Percentiles rank a stretch among this genome's conserved stretches.
These are phyloP conservation scores for Petrocephalus sullivani DNA, from an alignment of 2,797 vertebrate species.

Conservation along the genomic window DNA sequence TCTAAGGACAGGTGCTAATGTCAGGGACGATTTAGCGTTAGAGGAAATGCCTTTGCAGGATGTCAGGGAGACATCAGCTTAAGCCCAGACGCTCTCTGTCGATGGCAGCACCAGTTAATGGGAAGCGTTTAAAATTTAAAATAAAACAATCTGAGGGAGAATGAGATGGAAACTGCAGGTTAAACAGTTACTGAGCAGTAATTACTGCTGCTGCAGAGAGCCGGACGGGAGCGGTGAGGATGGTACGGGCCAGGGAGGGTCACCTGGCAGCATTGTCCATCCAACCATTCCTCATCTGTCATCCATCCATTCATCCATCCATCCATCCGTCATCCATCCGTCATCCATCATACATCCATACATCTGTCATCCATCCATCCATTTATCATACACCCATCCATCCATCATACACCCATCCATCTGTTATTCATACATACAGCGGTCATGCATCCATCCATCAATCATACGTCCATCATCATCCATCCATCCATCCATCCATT, in stretches of 20 bases:
- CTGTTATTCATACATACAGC: too few species aligned
- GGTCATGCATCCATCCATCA: background rate
- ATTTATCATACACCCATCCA: too few species aligned
- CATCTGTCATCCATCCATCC: too few species aligned
- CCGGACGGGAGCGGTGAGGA: background rate
- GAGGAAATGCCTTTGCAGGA: background rate
- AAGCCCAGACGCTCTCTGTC: background rate
- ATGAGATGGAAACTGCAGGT: background rate
- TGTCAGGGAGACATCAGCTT: background rate
- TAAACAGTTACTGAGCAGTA: background rate
- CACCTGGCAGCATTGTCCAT: background rate
- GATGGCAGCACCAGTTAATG: background rate
- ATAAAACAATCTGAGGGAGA: background rate
- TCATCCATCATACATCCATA: too few species aligned
- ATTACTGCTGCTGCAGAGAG: background rate
- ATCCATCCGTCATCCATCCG: too few species aligned
- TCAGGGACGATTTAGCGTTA: background rate
- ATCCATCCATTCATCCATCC: background rate
- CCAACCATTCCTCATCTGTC: background rate
- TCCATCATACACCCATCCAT: background rate
- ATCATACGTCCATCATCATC: too few species aligned
- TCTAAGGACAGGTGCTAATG: slow-evolving; percentile 4
- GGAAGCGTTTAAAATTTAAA: background rate
- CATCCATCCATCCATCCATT: too few species aligned
- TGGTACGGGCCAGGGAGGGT: background rate